These are phyloP conservation scores for Porites lobata DNA, from an alignment of 92 coral and sea anemone genomes.

Conservation along the genomic window DNA sequence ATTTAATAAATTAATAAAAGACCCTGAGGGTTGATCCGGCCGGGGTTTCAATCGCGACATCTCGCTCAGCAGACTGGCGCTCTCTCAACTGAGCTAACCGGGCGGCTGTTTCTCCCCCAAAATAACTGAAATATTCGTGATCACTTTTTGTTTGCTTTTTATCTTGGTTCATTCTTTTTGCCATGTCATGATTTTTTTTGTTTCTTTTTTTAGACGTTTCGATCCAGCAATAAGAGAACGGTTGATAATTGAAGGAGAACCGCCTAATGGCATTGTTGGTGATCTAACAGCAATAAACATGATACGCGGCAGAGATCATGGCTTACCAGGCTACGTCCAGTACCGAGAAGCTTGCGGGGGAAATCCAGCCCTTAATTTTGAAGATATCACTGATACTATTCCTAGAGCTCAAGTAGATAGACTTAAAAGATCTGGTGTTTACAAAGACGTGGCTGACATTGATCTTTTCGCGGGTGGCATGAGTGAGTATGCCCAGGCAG, in stretches of 20 bases:
- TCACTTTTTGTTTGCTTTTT: no score
- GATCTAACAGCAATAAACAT: conserved; percentile 38
- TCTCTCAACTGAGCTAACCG: no score
- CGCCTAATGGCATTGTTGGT: background rate
- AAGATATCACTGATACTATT: background rate
- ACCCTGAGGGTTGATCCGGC: no score
- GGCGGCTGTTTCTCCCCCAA: no score
- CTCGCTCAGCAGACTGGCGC: no score
- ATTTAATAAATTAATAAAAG: no score
- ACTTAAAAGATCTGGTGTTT: background rate
- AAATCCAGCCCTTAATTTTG: background rate
- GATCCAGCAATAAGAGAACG: conserved; percentile 16
- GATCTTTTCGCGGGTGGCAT: conserved; percentile 50
- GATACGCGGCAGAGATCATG: conserved; percentile 48
- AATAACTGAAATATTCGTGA: no score
- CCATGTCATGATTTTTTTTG: background rate
- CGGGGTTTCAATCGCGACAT: no score
- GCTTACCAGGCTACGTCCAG: conserved; percentile 25
- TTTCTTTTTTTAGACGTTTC: background rate
- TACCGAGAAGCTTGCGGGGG: conserved; percentile 26
- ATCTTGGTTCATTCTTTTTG: no score
- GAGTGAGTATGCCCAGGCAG: background rate
- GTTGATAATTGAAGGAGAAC: conserved; percentile 18
- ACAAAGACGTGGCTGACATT: conserved; percentile 1
- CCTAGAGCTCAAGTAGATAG: background rate